Base-by-base conservation (phyloP, 2,888 invertebrate genomes). In the Aproaerema taeniolella region DNA sequence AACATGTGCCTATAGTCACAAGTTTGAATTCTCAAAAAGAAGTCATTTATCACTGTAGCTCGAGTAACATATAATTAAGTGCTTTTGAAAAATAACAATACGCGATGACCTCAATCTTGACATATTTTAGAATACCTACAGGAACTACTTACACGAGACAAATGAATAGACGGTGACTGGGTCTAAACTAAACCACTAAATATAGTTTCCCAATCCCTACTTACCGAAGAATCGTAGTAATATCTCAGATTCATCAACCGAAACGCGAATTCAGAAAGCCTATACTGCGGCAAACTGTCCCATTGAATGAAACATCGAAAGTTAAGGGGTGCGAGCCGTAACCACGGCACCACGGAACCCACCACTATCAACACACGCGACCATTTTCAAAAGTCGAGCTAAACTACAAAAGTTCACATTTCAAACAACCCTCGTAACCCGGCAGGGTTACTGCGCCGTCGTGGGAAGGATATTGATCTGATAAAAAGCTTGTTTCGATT, bases 161-260 rank as follows among this genome's bases (percentile, higher is more conserved):
- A n/a, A n/a, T n/a, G n/a, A n/a, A n/a, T n/a, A n/a, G n/a, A n/a
- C n/a, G n/a, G n/a, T n/a, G n/a, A n/a, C n/a, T n/a, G n/a, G n/a
- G n/a, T n/a, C n/a, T n/a, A n/a, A n/a, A n/a, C n/a, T n/a, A n/a
- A n/a, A n/a, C n/a, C n/a, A n/a, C n/a, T n/a, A n/a, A n/a, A n/a
- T n/a, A n/a, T n/a, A n/a, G n/a, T n/a, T n/a, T n/a, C n/a, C n/a
- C n/a, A n/a, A n/a, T n/a, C n/a, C n/a, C n/a, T 42, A 80, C 83
- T 53, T 67, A 85, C 85, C 77, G 83, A 71, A 38, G 81, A 68
- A 55, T 85, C 85, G 58, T 85, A 85, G 61, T 74, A 85, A 55
- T 85, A 82, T 52, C 74, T 63, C 48, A 86, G 66, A 73, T 75
- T 79, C 82, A 83, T 82, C 58, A 66, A 80, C 64, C 46, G 39